Conservation (phyloP, 30 jellyfish, hydroid and myxozoan species). For the Cassiopea andromeda region DNA sequence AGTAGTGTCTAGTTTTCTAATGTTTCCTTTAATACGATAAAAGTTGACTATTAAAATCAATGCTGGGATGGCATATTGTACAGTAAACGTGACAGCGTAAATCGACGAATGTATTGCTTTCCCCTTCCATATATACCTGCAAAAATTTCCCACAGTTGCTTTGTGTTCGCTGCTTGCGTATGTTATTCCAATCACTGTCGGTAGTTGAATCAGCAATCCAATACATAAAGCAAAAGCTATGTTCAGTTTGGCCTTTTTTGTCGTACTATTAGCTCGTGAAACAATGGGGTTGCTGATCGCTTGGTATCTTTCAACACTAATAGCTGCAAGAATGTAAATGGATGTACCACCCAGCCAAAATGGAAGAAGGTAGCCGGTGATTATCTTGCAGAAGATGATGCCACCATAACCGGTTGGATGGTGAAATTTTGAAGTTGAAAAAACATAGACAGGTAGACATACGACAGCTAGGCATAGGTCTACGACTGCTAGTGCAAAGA, state of each 20-base stretch:
- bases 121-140: constrained; percentile 45
- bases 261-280: constrained; percentile 2
- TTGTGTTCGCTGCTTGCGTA: constrained; percentile 1
- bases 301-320: constrained; percentile 77
- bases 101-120: constrained; percentile 3
- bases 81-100: constrained; percentile 39
- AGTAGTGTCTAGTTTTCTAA: constrained; percentile 25
- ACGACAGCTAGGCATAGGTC: constrained; percentile 62
- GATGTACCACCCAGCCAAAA: constrained; percentile 84
- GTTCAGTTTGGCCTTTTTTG: neutral
- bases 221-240: constrained; percentile 30
- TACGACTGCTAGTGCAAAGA: constrained; percentile 73
- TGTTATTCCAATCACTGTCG: constrained; percentile 67
- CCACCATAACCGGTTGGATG: constrained; percentile 79
- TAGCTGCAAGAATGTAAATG: constrained; percentile 67
- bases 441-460: constrained; percentile 64
- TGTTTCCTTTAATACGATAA: constrained; percentile 45
- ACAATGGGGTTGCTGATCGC: constrained; percentile 73
- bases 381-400: constrained; percentile 52
- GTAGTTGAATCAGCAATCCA: constrained; percentile 60
- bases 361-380: constrained; percentile 75
- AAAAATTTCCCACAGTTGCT: constrained; percentile 62
- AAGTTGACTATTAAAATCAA: constrained; percentile 36
- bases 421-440: constrained; percentile 62
- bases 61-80: constrained; percentile 71